phyloP scores from a whole-genome alignment of 2,113 vertebrate genomes.

The Ochotona princeps region DNA sequence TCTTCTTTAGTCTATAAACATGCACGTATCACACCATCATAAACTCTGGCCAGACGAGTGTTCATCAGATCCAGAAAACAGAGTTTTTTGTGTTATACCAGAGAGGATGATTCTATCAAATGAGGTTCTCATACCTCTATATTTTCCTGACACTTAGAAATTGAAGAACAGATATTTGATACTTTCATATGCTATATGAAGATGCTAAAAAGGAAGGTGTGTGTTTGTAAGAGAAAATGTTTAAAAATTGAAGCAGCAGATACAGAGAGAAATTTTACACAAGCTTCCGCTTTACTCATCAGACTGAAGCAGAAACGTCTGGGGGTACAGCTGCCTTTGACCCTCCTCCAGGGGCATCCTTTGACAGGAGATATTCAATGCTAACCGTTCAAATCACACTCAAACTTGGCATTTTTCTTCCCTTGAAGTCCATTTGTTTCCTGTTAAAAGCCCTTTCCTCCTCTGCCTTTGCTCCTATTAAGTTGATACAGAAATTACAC shows the following conservation, averaged over 20 bases:
- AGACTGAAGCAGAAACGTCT: not conserved
- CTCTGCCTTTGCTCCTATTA: not conserved
- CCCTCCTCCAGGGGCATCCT: not conserved
- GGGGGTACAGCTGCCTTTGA: not conserved
- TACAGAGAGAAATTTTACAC: not conserved
- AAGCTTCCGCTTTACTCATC: not conserved
- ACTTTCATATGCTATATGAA: not conserved
- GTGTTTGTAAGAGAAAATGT: not conserved
- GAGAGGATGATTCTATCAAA: not conserved
- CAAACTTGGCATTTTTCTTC: not conserved
- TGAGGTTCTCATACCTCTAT: not conserved
- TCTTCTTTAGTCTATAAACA: not conserved
- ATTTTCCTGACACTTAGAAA: slow-evolving; percentile 22
- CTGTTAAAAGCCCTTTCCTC: too few relatives aligned
- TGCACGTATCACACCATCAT: not conserved
- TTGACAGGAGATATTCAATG: not conserved
- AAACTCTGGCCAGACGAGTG: not conserved
- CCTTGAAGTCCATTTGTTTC: not conserved
- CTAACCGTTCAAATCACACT: not conserved
- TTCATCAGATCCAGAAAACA: not conserved
- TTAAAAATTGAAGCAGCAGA: not conserved
- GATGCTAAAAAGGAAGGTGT: not conserved
- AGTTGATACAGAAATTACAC: not conserved
- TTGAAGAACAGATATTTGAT: not conserved
- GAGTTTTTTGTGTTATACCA: not conserved